Base-by-base conservation (phyloP, 2,888 invertebrate species). In the Stomorhina lunata region DNA sequence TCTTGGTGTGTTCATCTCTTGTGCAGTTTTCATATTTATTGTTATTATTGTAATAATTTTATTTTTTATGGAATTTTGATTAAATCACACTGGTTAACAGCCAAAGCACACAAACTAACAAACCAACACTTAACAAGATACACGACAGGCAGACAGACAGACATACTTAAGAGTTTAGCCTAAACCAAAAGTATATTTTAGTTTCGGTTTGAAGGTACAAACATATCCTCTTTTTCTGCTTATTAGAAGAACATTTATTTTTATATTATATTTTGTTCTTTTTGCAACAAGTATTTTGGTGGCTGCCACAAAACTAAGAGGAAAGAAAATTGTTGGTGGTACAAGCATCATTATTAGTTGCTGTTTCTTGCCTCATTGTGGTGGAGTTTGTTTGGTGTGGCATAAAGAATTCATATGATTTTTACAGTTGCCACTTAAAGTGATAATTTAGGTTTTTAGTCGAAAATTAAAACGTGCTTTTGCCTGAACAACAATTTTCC, bases 31-130 rank as follows among this genome's bases (percentile, higher is more conserved):
- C 78, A 81, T 84, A 77, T 80, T 84, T 84, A 84, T 84, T 81
- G 83, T 84, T 84, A 81, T 84, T 84, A 81, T 81, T 84, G 81
- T 61, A 81, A 84, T 84, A 84, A 82, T 82, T 82, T 82, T 61
- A 79, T 79, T 75, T 83, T 83, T 84, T 84, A 84, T 84, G 83
- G 81, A 84, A 81, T 84, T 84, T 81, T 81, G 83, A 84, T 84
- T 84, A 81, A 84, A 84, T 84, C 83, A 84, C 81, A 75, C 81
- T 84, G 75, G 61, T 78, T 79, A 75, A 68, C 63, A 77, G 76
- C 48, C 5, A 75, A 69, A 69, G 53, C 61, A 77, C 73, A 66
- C 65, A 55, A 71, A 55, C 53, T 68, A 25, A n/a, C 63, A 59
- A 57, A 72, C 50, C 69, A 7, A 25, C 55, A 34, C 66, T 45